Evolutionary conservation across 1,140 invertebrate genomes (phyloP).

Genomic region (Drosophila melanica): DNA sequence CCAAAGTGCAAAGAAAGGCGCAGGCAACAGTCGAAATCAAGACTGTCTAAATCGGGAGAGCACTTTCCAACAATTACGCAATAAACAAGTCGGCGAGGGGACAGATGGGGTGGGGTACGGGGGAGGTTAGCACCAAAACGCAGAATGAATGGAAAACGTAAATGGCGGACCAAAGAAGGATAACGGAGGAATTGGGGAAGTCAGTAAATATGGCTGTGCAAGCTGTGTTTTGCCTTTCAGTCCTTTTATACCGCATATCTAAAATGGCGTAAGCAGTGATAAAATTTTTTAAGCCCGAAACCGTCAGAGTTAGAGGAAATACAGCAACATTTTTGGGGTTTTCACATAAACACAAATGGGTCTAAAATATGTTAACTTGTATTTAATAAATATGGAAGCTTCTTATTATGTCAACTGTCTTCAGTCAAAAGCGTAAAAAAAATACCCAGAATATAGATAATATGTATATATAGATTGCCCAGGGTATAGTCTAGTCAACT

Average conservation of each 20-base stretch:
- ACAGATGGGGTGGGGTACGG: neutral
- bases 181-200: conserved; percentile 41
- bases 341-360: no score
- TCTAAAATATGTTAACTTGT: no score
- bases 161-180: conserved; percentile 23
- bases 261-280: neutral
- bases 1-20: conserved; percentile 5
- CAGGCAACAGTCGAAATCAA: conserved; percentile 36
- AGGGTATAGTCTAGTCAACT: neutral
- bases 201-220: conserved; percentile 38
- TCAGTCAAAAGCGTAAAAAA: no score
- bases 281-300: neutral
- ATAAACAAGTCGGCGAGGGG: conserved; percentile 39
- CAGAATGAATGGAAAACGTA: conserved; percentile 46
- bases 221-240: conserved; percentile 25
- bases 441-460: neutral
- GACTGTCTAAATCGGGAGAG: conserved; percentile 27
- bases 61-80: conserved; percentile 62
- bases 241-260: conserved; percentile 13
- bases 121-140: conserved; percentile 2
- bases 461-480: neutral
- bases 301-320: no score
- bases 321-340: no score
- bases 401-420: no score
- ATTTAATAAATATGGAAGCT: no score